Evolutionary conservation across 1,140 invertebrate species (phyloP), one percentile per base, ranked within the genome.

Genomic region (Spodoptera frugiperda): DNA sequence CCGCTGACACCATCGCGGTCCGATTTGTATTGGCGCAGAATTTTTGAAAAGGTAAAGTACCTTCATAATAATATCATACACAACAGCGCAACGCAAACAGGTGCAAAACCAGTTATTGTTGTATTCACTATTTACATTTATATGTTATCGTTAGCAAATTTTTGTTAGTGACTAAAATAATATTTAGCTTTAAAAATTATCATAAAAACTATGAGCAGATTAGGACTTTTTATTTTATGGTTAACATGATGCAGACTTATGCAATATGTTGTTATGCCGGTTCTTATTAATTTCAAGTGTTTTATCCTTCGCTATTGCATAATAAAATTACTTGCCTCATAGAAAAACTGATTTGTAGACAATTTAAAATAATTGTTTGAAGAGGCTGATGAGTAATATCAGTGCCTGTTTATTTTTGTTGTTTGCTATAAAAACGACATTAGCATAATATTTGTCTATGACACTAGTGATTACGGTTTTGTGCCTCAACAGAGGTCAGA

Each of bases 1-100:
- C 92, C 92, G n/a, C 67, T 93, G 59, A 93, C 90, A 51, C 91
- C 89, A n/a, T 91, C 90, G 5, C 82, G 91, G 80, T 92, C 93
- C 17, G 90, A 91, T 87, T 84, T 90, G 57, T 93, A 93, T 80
- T 94, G 93, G 93, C 82, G 90, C 71, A 87, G 89, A 82, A 92
- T 94, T 80, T 94, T 94, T 80, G 89, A 91, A 71, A 93, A 93
- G 87, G 93, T 94, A 87, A 39, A 77, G 78, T 84, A 39, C 11
- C 17, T 21, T 48, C 19, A 39, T 39, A 49, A 25, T 15, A 53
- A 21, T 57, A 49, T 67, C 11, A 11, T 65, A 19, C 1, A 39
- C 15, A n/a, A 44, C 3, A 19, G 33, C 33, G 6, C 17, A 17
- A 44, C 3, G 6, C 33, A 44, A 19, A 63, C 59, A 63, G 59